Conservation (phyloP, 2,888 invertebrate species). For the Agriopis leucophaearia region DNA sequence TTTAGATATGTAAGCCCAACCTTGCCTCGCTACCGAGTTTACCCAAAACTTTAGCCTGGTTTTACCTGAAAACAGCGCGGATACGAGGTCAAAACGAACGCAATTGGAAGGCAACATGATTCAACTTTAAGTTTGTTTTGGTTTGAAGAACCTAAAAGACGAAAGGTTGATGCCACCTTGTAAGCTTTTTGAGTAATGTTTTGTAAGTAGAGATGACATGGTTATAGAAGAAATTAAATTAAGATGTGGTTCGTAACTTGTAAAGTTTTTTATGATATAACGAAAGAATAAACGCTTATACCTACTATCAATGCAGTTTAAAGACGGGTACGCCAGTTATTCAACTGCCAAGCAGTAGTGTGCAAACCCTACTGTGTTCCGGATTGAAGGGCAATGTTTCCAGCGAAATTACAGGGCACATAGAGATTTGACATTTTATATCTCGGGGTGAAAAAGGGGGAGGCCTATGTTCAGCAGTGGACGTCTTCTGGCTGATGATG, state of each 20-base stretch:
- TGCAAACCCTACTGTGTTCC: too few relatives aligned
- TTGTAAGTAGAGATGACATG: conserved; percentile 2
- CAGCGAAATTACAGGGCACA: too few relatives aligned
- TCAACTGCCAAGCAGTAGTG: too few relatives aligned
- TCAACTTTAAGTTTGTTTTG: conserved; percentile 32
- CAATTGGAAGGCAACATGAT: conserved; percentile 30
- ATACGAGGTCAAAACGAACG: conserved; percentile 32
- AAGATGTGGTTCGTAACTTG: background rate
- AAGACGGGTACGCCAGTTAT: too few relatives aligned
- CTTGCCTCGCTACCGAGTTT: conserved; percentile 42
- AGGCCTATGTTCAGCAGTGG: too few relatives aligned
- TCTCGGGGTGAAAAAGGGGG: too few relatives aligned
- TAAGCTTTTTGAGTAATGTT: conserved; percentile 25
- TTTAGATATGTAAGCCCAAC: conserved; percentile 61
- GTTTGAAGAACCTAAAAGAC: conserved; percentile 24
- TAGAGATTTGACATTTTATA: too few relatives aligned
- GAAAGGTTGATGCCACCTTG: conserved; percentile 21
- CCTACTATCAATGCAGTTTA: too few relatives aligned
- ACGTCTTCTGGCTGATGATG: too few relatives aligned
- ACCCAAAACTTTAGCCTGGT: conserved; percentile 16
- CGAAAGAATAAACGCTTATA: too few relatives aligned
- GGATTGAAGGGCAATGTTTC: too few relatives aligned
- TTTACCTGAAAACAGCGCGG: conserved; percentile 22
- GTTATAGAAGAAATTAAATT: background rate
- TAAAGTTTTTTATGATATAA: background rate